Conservation (phyloP, 2,888 invertebrate species). For the Drosophila colorata region DNA sequence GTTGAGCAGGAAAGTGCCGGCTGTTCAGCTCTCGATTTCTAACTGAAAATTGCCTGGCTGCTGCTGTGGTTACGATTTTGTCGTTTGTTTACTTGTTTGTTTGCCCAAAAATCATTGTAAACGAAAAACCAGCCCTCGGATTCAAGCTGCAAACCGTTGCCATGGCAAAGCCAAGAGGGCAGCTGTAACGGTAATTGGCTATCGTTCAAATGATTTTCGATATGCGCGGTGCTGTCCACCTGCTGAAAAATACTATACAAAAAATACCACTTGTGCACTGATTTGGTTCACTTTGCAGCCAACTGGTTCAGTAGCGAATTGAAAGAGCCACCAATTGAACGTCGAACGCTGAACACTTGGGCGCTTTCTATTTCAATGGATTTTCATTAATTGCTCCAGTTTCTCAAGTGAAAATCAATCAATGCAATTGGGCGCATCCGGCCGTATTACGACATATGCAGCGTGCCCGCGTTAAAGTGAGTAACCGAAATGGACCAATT, state of each 20-base stretch:
- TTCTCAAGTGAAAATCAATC: constrained; percentile 71
- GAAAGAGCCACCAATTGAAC: constrained; percentile 13
- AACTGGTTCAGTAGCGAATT: constrained; percentile 8
- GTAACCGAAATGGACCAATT: constrained; percentile 27
- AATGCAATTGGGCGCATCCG: constrained; percentile 65
- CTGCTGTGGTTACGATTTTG: constrained; percentile 71
- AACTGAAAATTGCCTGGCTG: constrained; percentile 67
- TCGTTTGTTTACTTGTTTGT: constrained; percentile 68
- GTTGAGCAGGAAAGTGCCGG: constrained; percentile 37
- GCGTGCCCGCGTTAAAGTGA: constrained; percentile 50
- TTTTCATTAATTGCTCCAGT: constrained; percentile 70
- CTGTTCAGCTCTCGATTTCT: constrained; percentile 44
- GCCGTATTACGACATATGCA: constrained; percentile 59
- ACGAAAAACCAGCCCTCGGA: constrained; percentile 15
- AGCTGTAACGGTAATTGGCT: constrained; percentile 29
- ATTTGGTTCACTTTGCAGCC: background rate
- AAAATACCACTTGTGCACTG: constrained; percentile 3
- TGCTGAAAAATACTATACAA: constrained; percentile 8
- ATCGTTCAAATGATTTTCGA: constrained; percentile 13
- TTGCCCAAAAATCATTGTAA: constrained; percentile 32
- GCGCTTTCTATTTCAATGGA: constrained; percentile 75
- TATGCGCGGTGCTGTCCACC: constrained; percentile 3
- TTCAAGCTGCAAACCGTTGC: constrained; percentile 36
- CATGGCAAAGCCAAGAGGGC: constrained; percentile 38
- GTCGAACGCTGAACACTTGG: constrained; percentile 14